Base-by-base conservation (phyloP, 1,140 invertebrate genomes). In the Notospermus geniculatus region DNA sequence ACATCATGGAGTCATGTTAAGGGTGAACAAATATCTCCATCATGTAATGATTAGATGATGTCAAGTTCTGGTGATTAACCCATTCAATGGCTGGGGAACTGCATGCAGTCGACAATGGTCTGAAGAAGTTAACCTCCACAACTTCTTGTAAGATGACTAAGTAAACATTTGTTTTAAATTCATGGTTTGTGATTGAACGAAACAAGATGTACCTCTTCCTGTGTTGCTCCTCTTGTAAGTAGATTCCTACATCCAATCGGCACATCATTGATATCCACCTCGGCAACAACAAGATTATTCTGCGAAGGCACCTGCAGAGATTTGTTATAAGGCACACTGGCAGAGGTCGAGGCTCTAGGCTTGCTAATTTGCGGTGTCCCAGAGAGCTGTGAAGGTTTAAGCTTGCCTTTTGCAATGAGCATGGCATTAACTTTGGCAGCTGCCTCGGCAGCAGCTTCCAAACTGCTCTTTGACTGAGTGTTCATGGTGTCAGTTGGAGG, bases 261-360 rank as follows among this genome's bases (percentile, higher is more conserved):
- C 32, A 84, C 86, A 81, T 87, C 85, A 70, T 88, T 88, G 50
- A 88, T 87, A 70, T 87, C 86, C 67, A 87, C 86, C 68, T 87
- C 87, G 17, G 83, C 83, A 19, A 75, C 72, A 27, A 78, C 67
- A 27, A 76, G 59, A 53, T 61, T 70, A 55, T 64, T 64, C 13
- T 63, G 54, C 50, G 64, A 4, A 27, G 46, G 19, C n/a, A 27
- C n/a, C 46, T 19, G 46, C 5, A 23, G 5, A 7, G 32, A 15
- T 36, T 36, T 36, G 15, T 15, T 36, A 15, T 7, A 36, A 36
- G 32, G 32, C 15, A 36, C 32, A 36, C 5, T 15, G 32, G 32
- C 5, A 4, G n/a, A 4, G 9, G 5, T 46, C 53, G 45, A 22
- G n/a, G 28, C 62, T 43, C 67, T 67, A 9, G 58, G 64, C 57